Evolutionary conservation across 2,888 invertebrate species (phyloP).

Genomic region (Cylloceria caligata): DNA sequence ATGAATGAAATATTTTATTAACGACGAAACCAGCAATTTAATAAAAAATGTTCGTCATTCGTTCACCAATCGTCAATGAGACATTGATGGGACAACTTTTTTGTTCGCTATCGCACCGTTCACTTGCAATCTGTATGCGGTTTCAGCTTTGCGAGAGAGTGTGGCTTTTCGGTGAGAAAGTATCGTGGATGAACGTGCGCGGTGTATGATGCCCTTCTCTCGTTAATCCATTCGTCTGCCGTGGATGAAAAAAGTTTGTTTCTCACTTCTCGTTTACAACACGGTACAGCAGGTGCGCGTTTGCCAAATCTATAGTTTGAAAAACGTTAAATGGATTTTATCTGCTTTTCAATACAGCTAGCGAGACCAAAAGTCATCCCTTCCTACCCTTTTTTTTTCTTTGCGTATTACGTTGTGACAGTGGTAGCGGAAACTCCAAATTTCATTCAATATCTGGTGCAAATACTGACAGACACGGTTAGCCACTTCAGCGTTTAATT

Average conservation of each 20-base stretch:
- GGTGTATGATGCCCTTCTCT: background rate
- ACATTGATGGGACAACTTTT: conserved; percentile 6
- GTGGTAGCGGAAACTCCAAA: background rate
- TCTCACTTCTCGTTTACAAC: background rate
- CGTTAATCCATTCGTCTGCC: conserved; percentile 6
- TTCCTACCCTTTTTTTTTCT: background rate
- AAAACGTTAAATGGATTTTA: background rate
- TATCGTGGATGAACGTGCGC: background rate
- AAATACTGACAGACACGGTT: background rate
- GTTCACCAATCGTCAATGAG: background rate
- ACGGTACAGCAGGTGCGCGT: background rate
- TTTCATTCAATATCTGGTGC: background rate
- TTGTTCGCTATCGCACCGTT: background rate
- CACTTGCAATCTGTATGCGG: background rate
- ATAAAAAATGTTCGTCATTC: background rate
- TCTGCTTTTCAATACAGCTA: background rate
- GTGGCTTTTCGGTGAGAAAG: conserved; percentile 4
- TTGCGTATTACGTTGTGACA: background rate
- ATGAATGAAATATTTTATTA: too few species aligned
- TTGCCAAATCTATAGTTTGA: background rate
- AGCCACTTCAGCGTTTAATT: conserved; percentile 28
- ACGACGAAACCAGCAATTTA: background rate
- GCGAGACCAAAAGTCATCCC: background rate
- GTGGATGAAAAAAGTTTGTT: background rate
- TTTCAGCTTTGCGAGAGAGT: background rate